Evolutionary conservation across 2,113 vertebrate species (phyloP).

Genomic region (Ochotona princeps): DNA sequence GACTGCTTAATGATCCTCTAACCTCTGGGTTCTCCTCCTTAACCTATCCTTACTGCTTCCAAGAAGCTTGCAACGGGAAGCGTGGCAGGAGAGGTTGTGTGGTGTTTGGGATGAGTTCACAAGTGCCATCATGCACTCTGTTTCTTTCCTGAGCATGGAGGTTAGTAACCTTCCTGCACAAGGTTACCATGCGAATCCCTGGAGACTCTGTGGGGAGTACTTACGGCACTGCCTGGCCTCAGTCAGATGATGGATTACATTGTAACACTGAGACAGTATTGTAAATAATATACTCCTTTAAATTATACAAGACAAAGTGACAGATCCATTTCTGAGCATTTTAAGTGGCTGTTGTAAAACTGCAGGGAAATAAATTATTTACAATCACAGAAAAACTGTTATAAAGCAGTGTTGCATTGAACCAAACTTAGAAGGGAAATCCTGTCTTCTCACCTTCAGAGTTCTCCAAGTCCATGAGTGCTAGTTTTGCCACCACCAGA

Average conservation of each 20-base stretch:
- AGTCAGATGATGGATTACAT: conserved; percentile 39
- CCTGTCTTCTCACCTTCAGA: neutral
- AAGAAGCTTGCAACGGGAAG: neutral
- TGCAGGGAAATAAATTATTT: conserved; percentile 37
- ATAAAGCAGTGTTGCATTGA: conserved; percentile 30
- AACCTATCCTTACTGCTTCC: too few relatives aligned
- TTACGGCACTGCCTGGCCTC: neutral
- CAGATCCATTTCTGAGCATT: conserved; percentile 59
- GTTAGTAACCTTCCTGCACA: neutral
- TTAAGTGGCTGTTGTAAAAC: conserved; percentile 49
- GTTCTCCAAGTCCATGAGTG: neutral
- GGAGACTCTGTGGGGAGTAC: neutral
- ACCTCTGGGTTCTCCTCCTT: neutral
- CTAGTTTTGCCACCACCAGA: neutral
- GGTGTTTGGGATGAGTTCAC: neutral
- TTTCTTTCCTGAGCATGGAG: neutral
- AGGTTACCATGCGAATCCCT: neutral
- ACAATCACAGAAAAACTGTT: conserved; percentile 18
- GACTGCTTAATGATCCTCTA: neutral
- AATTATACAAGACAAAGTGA: conserved; percentile 33
- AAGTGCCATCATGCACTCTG: neutral
- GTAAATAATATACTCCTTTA: conserved; percentile 52
- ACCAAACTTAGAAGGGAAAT: conserved; percentile 6
- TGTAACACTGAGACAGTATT: conserved; percentile 37
- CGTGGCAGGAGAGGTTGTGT: neutral